phyloP scores from a whole-genome alignment of 2,888 invertebrate genomes.

The Smittia aterrima region DNA sequence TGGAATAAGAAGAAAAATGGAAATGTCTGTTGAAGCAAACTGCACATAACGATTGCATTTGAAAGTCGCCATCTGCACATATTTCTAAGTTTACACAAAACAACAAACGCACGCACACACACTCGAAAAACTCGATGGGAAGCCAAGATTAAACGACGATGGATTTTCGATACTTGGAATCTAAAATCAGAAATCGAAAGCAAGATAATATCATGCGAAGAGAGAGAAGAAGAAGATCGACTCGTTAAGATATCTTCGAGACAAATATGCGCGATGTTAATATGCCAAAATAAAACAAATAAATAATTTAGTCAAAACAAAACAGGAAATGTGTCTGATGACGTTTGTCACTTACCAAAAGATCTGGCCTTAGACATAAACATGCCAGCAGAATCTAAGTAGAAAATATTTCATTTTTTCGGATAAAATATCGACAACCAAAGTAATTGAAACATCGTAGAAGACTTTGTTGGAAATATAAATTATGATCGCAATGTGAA shows the following conservation, averaged over 20 bases:
- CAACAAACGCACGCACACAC: background rate
- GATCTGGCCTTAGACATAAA: slow-evolving; percentile 74
- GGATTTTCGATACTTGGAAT: background rate
- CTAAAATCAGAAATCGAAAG: background rate
- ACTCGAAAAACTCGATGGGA: background rate
- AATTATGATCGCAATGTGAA: slow-evolving; percentile 42
- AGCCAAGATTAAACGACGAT: background rate
- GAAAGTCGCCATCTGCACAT: background rate
- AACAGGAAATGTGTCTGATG: background rate
- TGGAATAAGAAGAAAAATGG: slow-evolving; percentile 10
- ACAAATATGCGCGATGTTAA: background rate
- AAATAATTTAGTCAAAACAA: slow-evolving; percentile 8
- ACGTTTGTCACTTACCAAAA: slow-evolving; percentile 63
- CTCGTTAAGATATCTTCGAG: background rate
- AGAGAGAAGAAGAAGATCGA: background rate
- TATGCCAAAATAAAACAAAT: background rate
- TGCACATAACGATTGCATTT: background rate
- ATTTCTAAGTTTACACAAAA: background rate
- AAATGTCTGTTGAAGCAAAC: background rate
- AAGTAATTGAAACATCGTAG: slow-evolving; percentile 49
- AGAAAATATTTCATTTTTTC: slow-evolving; percentile 49
- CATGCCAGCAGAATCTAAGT: slow-evolving; percentile 71
- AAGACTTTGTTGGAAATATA: slow-evolving; percentile 45
- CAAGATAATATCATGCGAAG: slow-evolving; percentile 6
- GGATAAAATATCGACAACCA: slow-evolving; percentile 51